These are phyloP conservation scores for Colletes gigas DNA, from an alignment of 1,140 invertebrate species.

Conservation along the genomic window DNA sequence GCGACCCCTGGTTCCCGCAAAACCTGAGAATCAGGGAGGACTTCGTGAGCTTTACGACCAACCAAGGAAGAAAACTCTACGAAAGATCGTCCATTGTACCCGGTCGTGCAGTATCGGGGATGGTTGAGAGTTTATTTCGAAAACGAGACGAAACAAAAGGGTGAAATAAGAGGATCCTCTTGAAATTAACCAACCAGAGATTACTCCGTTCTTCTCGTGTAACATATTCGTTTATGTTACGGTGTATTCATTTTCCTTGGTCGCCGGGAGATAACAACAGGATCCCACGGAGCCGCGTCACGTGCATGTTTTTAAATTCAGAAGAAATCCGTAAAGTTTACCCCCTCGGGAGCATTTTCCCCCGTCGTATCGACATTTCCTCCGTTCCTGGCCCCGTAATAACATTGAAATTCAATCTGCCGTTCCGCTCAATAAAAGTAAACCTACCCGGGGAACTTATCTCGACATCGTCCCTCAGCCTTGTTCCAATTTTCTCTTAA, in stretches of 20 bases:
- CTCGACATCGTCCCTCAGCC: conserved; percentile 51
- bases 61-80: conserved; percentile 4
- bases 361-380: conserved; percentile 5
- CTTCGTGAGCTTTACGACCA: conserved; percentile 8
- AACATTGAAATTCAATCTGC: conserved; percentile 64
- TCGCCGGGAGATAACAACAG: conserved; percentile 32
- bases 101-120: not conserved
- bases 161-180: not conserved
- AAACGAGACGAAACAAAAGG: not conserved
- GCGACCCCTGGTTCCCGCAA: conserved; percentile 39
- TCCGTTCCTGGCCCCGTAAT: conserved; percentile 43
- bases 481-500: conserved; percentile 60
- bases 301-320: conserved; percentile 51
- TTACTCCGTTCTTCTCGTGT: no score
- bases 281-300: conserved; percentile 38
- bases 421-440: conserved; percentile 50
- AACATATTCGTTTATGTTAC: not conserved
- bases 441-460: conserved; percentile 36
- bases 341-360: not conserved
- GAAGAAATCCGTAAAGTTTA: conserved; percentile 54
- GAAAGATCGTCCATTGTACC: not conserved
- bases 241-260: not conserved
- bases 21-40: conserved; percentile 16
- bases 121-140: not conserved
- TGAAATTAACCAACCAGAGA: no score